Evolutionary conservation across 2,888 invertebrate species (phyloP).

Genomic region (Hydriomena furcata): DNA sequence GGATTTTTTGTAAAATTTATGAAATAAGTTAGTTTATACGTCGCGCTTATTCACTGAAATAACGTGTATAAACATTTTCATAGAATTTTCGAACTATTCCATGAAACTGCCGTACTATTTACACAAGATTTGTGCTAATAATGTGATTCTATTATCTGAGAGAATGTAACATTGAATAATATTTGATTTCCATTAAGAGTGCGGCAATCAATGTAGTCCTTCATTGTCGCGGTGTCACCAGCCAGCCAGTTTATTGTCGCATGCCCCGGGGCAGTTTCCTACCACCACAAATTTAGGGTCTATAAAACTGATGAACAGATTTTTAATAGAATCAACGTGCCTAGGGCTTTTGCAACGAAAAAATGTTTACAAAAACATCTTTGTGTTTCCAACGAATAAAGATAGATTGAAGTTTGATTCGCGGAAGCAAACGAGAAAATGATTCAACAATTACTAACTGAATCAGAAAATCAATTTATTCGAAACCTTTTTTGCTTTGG

Average conservation of each 20-base stretch:
- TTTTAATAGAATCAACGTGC: slow-evolving; percentile 66
- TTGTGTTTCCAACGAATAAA: too few relatives aligned
- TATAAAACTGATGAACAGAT: slow-evolving; percentile 78
- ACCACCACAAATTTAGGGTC: slow-evolving; percentile 73
- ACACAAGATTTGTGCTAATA: slow-evolving; percentile 3
- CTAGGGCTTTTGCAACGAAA: slow-evolving; percentile 44
- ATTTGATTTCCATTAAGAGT: slow-evolving; percentile 53
- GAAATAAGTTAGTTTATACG: background rate
- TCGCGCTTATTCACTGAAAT: background rate
- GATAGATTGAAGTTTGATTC: too few relatives aligned
- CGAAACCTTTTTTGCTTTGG: slow-evolving; percentile 57
- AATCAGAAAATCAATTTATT: slow-evolving; percentile 58
- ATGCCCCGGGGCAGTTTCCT: slow-evolving; percentile 73
- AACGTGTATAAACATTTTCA: background rate
- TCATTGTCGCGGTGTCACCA: slow-evolving; percentile 72
- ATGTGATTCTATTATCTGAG: slow-evolving; percentile 7
- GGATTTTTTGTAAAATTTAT: slow-evolving; percentile 5
- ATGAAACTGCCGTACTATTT: background rate
- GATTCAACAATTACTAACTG: too few relatives aligned
- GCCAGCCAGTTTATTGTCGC: slow-evolving; percentile 69
- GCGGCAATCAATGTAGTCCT: slow-evolving; percentile 53
- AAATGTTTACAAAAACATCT: slow-evolving; percentile 24
- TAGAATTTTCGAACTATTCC: background rate
- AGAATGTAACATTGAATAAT: slow-evolving; percentile 32
- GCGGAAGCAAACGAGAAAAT: too few relatives aligned